These are phyloP conservation scores for Cyclophora punctaria DNA, from an alignment of 2,888 invertebrate genomes.

Conservation along the genomic window DNA sequence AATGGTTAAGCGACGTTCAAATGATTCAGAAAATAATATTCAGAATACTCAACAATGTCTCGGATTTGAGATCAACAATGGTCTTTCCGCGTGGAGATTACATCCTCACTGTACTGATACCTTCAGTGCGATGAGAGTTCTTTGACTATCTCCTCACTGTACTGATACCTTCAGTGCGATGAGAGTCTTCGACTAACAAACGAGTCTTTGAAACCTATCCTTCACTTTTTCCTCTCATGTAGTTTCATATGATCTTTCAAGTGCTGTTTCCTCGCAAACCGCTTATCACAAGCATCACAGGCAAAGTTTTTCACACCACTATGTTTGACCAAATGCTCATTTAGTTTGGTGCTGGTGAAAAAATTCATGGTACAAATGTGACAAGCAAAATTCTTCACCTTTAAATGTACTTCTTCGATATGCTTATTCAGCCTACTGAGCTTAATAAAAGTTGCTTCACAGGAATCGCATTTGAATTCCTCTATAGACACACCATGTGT, in stretches of 20 bases:
- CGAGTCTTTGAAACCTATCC: no score
- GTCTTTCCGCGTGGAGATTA: no score
- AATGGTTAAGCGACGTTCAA: no score
- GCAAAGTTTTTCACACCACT: conserved; percentile 58
- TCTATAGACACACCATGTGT: conserved; percentile 40
- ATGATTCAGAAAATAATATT: no score
- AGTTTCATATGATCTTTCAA: conserved; percentile 54
- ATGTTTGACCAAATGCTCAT: conserved; percentile 71
- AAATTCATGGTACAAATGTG: conserved; percentile 54
- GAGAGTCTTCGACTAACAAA: no score
- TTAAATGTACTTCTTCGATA: conserved; percentile 57
- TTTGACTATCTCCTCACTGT: no score
- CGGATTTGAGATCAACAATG: no score
- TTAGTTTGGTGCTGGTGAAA: conserved; percentile 64
- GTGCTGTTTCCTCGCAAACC: conserved; percentile 60
- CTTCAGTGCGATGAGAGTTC: no score
- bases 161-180: no score
- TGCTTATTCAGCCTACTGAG: conserved; percentile 52
- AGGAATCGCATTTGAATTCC: conserved; percentile 46
- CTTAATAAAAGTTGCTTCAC: conserved; percentile 46
- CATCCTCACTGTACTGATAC: no score
- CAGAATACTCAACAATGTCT: no score
- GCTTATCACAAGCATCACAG: conserved; percentile 65
- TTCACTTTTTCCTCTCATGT: conserved; percentile 24
- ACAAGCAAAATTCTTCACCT: conserved; percentile 51